These are phyloP conservation scores for Heterodera carotae DNA, from an alignment of 1,140 invertebrate species.

Conservation along the genomic window DNA sequence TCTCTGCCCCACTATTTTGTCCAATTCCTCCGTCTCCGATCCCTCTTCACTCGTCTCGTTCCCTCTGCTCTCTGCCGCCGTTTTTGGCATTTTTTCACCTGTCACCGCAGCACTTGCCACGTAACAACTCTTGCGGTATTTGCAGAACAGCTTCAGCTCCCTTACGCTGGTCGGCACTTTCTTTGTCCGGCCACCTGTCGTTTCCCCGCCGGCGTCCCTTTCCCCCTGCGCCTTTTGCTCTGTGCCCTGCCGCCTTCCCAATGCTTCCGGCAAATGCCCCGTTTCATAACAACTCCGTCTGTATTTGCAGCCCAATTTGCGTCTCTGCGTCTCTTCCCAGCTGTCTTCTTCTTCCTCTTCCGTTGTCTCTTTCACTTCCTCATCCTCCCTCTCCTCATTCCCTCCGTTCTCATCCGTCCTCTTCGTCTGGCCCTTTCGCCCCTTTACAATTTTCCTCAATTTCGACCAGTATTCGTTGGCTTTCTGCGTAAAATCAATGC, in stretches of 20 bases:
- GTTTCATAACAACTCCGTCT: slow-evolving; percentile 41
- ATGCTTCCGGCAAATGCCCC: slow-evolving; percentile 26
- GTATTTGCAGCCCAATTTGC: slow-evolving; percentile 41
- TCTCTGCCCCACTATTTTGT: neutral
- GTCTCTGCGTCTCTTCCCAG: neutral
- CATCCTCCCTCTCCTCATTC: neutral
- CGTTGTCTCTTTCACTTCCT: neutral
- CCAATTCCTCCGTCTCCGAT: neutral
- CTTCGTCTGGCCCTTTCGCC: neutral
- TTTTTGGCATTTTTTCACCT: slow-evolving; percentile 36
- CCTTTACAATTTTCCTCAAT: neutral
- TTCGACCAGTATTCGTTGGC: neutral
- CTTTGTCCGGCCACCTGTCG: slow-evolving; percentile 26
- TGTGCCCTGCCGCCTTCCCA: neutral
- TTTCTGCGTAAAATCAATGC: neutral
- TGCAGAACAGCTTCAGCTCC: slow-evolving; percentile 44
- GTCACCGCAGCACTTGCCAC: slow-evolving; percentile 46
- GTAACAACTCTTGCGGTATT: slow-evolving; percentile 56
- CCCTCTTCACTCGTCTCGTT: neutral
- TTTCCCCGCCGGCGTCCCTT: neutral
- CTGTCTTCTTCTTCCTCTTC: neutral
- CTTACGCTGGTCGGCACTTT: slow-evolving; percentile 30
- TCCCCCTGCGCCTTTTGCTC: neutral
- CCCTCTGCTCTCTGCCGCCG: slow-evolving; percentile 6
- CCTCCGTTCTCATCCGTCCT: neutral